These are phyloP conservation scores for Vulpes lagopus DNA, from an alignment of 2,113 vertebrate species.

Conservation along the genomic window DNA sequence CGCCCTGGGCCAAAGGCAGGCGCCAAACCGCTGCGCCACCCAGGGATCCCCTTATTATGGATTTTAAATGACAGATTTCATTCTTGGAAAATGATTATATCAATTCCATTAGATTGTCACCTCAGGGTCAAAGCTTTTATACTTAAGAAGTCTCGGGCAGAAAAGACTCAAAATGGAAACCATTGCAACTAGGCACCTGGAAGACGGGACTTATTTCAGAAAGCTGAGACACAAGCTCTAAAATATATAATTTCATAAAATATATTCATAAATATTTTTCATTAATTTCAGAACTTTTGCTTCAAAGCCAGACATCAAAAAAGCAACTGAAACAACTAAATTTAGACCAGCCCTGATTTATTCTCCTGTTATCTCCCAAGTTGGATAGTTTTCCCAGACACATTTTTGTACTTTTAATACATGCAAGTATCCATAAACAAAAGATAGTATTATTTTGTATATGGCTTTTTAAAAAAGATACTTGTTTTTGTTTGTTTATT, in stretches of 20 bases:
- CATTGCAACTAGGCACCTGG: neutral
- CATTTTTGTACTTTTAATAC: constrained; percentile 55
- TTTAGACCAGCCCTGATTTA: neutral
- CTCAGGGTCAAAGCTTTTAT: constrained; percentile 61
- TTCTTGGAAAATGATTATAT: constrained; percentile 74
- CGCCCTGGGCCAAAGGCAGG: no score
- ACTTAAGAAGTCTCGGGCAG: constrained; percentile 57
- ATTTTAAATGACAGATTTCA: constrained; percentile 70
- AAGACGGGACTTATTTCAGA: neutral
- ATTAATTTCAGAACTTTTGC: constrained; percentile 44
- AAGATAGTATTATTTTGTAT: neutral
- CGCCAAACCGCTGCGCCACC: no score
- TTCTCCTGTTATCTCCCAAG: neutral
- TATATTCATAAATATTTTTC: constrained; percentile 14
- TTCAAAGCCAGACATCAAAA: neutral
- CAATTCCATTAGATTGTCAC: constrained; percentile 74
- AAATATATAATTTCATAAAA: constrained; percentile 42
- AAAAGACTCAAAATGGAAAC: constrained; percentile 53
- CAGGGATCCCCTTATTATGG: no score
- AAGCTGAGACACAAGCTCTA: neutral
- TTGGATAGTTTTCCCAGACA: neutral
- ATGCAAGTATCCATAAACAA: neutral
- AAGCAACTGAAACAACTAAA: neutral
- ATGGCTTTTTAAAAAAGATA: neutral
- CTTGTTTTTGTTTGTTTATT: neutral